phyloP scores from a whole-genome alignment of 2,797 vertebrate genomes.

The Okamejei kenojei region DNA sequence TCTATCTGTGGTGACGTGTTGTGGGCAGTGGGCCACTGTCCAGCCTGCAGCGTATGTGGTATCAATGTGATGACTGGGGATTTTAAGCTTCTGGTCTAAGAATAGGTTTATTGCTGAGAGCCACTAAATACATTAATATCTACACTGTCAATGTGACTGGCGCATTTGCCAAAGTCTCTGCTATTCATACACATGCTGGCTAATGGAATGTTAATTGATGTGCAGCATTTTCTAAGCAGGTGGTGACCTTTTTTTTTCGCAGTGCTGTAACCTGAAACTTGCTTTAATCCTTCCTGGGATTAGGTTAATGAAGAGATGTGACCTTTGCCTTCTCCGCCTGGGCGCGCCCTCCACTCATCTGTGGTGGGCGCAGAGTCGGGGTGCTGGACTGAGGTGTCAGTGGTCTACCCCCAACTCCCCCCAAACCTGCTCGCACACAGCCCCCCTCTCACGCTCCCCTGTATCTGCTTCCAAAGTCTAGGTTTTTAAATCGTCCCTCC shows the following conservation, averaged over 20 bases:
- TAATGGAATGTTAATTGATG: conserved; percentile 62
- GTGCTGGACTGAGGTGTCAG: background rate
- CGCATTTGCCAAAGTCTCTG: conserved; percentile 51
- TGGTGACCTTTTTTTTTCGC: conserved; percentile 50
- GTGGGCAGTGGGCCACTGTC: background rate
- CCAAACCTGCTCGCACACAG: too few species aligned
- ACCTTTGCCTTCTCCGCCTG: conserved; percentile 8
- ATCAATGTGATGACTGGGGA: background rate
- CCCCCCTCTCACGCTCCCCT: too few species aligned
- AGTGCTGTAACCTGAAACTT: conserved; percentile 51
- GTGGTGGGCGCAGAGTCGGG: background rate
- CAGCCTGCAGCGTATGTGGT: background rate
- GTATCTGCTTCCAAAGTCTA: too few species aligned
- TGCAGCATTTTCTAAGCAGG: conserved; percentile 59
- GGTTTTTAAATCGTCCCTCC: too few species aligned
- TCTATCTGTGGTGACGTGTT: background rate
- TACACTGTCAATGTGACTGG: conserved; percentile 45
- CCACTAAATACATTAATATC: conserved; percentile 25
- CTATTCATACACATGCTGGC: conserved; percentile 63
- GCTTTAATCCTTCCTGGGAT: conserved; percentile 52
- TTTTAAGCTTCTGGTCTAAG: background rate
- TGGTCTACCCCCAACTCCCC: too few species aligned
- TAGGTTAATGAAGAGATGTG: background rate
- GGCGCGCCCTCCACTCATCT: background rate
- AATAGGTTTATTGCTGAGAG: background rate